phyloP scores from a whole-genome alignment of 2,797 vertebrate species.

The Thunnus albacares region DNA sequence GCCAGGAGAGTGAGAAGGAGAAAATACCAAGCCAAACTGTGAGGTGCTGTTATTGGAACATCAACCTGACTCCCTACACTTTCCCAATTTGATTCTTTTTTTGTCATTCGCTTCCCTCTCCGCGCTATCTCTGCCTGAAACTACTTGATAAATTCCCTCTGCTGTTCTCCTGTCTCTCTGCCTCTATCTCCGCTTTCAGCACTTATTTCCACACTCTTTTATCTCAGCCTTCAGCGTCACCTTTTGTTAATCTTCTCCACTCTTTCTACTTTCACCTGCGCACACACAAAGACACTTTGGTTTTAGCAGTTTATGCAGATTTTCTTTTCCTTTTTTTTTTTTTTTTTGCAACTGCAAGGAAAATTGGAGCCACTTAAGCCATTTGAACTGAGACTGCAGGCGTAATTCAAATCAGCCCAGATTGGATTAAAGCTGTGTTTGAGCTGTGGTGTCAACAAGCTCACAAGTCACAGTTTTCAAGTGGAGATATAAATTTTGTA shows the following conservation, averaged over 20 bases:
- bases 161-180: constrained; percentile 21
- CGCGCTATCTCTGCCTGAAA: constrained; percentile 25
- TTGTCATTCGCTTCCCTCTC: constrained; percentile 25
- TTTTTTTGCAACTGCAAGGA: constrained; percentile 30
- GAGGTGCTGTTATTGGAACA: constrained; percentile 73
- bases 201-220: constrained; percentile 42
- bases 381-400: constrained; percentile 36
- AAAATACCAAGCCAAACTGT: constrained; percentile 57
- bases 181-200: constrained; percentile 28
- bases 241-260: constrained; percentile 53
- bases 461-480: constrained; percentile 36
- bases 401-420: constrained; percentile 44
- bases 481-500: constrained; percentile 44
- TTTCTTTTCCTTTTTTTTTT: background rate
- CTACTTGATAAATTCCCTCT: constrained; percentile 39
- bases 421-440: constrained; percentile 48
- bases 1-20: constrained; percentile 65
- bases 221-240: constrained; percentile 49
- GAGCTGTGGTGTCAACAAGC: constrained; percentile 34
- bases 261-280: constrained; percentile 38
- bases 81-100: constrained; percentile 33
- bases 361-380: constrained; percentile 50
- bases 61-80: constrained; percentile 42
- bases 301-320: constrained; percentile 7
- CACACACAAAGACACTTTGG: background rate